phyloP scores from a whole-genome alignment of 1,140 invertebrate species.

The Liolophura sinensis region DNA sequence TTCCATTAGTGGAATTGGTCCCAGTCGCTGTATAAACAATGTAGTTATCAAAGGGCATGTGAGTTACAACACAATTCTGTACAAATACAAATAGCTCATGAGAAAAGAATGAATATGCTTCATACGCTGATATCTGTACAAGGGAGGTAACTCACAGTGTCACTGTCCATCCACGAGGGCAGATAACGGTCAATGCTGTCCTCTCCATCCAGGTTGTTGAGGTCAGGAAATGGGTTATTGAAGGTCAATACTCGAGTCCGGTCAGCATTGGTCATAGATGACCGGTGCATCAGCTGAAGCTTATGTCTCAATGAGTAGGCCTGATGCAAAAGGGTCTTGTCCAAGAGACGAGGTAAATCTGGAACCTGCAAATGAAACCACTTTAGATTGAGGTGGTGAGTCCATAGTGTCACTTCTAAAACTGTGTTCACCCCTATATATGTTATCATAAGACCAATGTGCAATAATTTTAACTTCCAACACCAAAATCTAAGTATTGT shows the following conservation, averaged over 20 bases:
- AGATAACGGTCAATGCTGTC: constrained; percentile 37
- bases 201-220: constrained; percentile 24
- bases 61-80: too few species aligned
- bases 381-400: not conserved
- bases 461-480: too few species aligned
- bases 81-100: too few species aligned
- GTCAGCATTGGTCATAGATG: constrained; percentile 44
- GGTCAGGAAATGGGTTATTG: constrained; percentile 46
- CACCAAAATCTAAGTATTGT: too few species aligned
- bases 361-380: constrained; percentile 31
- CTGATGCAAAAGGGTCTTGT: constrained; percentile 28
- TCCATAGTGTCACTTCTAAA: too few species aligned
- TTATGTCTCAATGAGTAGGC: constrained; percentile 33
- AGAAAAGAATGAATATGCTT: too few species aligned
- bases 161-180: constrained; percentile 33
- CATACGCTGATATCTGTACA: too few species aligned
- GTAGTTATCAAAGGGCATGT: too few species aligned
- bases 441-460: too few species aligned
- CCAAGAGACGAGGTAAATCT: constrained; percentile 33
- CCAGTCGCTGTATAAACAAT: too few species aligned
- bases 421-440: too few species aligned
- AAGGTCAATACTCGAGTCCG: constrained; percentile 38
- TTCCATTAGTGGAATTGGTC: too few species aligned
- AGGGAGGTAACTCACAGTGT: constrained; percentile 11
- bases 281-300: constrained; percentile 47